Conservation (phyloP, 2,888 invertebrate genomes). For the Pollenia labialis region DNA sequence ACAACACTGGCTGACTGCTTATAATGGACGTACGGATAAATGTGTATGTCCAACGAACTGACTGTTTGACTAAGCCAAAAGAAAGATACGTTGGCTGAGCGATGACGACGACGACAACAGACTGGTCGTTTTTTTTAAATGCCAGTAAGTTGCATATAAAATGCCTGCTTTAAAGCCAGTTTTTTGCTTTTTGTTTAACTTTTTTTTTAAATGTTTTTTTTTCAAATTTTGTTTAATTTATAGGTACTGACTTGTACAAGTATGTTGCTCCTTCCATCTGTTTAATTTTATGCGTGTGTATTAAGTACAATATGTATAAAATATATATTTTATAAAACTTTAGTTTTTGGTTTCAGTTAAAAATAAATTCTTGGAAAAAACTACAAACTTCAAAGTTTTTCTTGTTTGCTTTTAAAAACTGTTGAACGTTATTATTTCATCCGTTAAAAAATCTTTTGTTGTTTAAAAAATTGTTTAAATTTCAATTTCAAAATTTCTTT, state of each 20-base stretch:
- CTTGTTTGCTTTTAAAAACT: slow-evolving; percentile 17
- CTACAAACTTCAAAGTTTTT: slow-evolving; percentile 1
- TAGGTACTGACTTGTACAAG: slow-evolving; percentile 45
- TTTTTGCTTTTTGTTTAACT: slow-evolving; percentile 51
- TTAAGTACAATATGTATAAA: slow-evolving; percentile 25
- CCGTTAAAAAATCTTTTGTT: slow-evolving; percentile 6
- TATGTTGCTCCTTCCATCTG: slow-evolving; percentile 67
- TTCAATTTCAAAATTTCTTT: slow-evolving; percentile 17
- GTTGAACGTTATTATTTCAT: slow-evolving; percentile 15
- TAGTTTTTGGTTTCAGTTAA: slow-evolving; percentile 38
- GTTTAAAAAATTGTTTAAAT: slow-evolving; percentile 32
- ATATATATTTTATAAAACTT: slow-evolving; percentile 29
- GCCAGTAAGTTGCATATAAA: slow-evolving; percentile 67
- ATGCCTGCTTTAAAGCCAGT: slow-evolving; percentile 69
- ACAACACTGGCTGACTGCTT: slow-evolving; percentile 16
- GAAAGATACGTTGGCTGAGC: slow-evolving; percentile 10
- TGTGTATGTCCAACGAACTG: slow-evolving; percentile 26
- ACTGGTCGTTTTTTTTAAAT: slow-evolving; percentile 56
- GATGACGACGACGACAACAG: slow-evolving; percentile 7
- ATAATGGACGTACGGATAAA: neutral
- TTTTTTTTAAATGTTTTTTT: slow-evolving; percentile 39
- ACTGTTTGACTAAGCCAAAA: slow-evolving; percentile 32
- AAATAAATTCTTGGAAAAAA: slow-evolving; percentile 13
- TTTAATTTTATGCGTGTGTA: slow-evolving; percentile 65
- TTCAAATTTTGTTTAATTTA: slow-evolving; percentile 53